A percentile compares a stretch with the other conserved stretches of the same genome.
phyloP scores from a whole-genome alignment of 2,888 invertebrate genomes.

The Ditylenchus weischeri region DNA sequence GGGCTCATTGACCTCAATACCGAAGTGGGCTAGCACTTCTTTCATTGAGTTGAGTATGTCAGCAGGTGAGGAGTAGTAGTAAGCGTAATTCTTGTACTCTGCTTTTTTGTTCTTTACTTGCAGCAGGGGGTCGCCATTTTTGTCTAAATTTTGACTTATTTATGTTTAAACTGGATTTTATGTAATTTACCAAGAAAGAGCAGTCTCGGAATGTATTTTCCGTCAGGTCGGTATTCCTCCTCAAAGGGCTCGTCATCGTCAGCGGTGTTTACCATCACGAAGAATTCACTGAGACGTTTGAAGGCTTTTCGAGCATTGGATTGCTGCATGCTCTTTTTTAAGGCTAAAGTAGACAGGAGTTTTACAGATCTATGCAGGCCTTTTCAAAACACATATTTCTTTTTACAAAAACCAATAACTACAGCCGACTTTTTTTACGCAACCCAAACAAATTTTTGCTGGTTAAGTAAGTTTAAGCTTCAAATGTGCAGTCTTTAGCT shows the following conservation, averaged over 20 bases:
- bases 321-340: slow-evolving; percentile 58
- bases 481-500: too few species aligned
- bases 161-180: too few species aligned
- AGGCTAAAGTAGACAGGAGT: slow-evolving; percentile 36
- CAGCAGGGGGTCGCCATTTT: slow-evolving; percentile 53
- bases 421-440: too few species aligned
- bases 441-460: too few species aligned
- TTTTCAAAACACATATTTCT: too few species aligned
- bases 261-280: slow-evolving; percentile 62
- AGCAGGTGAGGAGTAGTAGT: slow-evolving; percentile 58
- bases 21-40: slow-evolving; percentile 51
- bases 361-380: too few species aligned
- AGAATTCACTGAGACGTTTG: slow-evolving; percentile 57
- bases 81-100: slow-evolving; percentile 59
- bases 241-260: slow-evolving; percentile 61
- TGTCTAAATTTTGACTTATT: slow-evolving; percentile 36
- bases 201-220: slow-evolving; percentile 56
- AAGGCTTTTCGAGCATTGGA: slow-evolving; percentile 58
- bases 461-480: too few species aligned
- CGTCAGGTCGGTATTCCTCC: slow-evolving; percentile 57
- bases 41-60: slow-evolving; percentile 58
- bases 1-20: slow-evolving; percentile 50
- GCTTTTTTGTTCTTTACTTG: slow-evolving; percentile 58
- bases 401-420: too few species aligned
- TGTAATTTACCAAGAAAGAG: slow-evolving; percentile 46